Evolutionary conservation across 2,797 vertebrate species (phyloP).

Genomic region (Fringilla coelebs): DNA sequence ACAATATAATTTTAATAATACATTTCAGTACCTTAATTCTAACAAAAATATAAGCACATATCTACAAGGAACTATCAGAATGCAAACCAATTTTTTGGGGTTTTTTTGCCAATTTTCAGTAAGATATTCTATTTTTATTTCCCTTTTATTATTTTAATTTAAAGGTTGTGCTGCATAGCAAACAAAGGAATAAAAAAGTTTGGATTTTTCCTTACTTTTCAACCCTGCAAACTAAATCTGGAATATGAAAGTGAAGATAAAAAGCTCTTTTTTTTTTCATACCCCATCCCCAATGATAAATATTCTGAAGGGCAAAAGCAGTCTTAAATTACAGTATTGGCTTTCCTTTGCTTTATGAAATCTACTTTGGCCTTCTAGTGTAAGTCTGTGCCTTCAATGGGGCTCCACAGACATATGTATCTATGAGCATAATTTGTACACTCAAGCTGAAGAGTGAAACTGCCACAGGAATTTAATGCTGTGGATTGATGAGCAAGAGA

Average conservation of each 20-base stretch:
- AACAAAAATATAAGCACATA: neutral
- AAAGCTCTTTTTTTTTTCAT: neutral
- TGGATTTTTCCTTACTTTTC: rapidly evolving
- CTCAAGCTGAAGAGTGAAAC: slow-evolving; percentile 37
- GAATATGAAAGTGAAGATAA: neutral
- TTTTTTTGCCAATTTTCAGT: neutral
- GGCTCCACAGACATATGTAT: neutral
- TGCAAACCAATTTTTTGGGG: neutral
- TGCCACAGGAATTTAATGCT: slow-evolving; percentile 48
- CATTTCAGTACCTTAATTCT: neutral
- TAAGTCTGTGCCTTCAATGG: slow-evolving; percentile 1
- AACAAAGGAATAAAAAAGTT: neutral
- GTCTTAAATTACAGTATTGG: slow-evolving; percentile 35
- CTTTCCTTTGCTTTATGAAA: slow-evolving; percentile 22
- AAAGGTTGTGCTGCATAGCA: neutral
- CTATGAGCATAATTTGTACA: slow-evolving; percentile 10
- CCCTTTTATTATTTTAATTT: neutral
- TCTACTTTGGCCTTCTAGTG: neutral
- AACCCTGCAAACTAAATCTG: neutral
- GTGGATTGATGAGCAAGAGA: slow-evolving; percentile 9
- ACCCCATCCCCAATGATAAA: neutral
- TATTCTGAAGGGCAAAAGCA: neutral
- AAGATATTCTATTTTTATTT: neutral
- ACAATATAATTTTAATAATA: neutral
- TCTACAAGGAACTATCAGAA: neutral